A percentile compares a stretch with the other conserved stretches of the same genome.
These are phyloP conservation scores for Gymnoscopelus braueri DNA, from an alignment of 2,797 vertebrate genomes.

Conservation along the genomic window DNA sequence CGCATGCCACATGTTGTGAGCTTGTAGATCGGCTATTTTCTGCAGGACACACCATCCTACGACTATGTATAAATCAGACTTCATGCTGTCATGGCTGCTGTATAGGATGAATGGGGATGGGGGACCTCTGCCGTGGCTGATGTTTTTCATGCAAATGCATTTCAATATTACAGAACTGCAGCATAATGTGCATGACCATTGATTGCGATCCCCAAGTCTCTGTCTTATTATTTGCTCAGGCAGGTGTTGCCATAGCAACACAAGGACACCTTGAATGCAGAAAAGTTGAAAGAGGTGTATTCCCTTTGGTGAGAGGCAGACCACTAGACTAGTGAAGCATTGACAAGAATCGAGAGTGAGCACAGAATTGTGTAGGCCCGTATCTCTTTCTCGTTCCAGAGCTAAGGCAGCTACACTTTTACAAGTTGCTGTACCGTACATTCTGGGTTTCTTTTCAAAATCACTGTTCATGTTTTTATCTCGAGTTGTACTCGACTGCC, in stretches of 20 bases:
- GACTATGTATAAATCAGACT: too few species aligned
- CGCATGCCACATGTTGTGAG: too few species aligned
- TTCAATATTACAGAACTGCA: slow-evolving; percentile 18
- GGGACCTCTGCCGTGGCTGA: slow-evolving; percentile 11
- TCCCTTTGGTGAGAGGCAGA: slow-evolving; percentile 32
- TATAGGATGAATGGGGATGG: slow-evolving; percentile 8
- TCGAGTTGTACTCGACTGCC: slow-evolving; percentile 28
- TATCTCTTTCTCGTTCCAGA: slow-evolving; percentile 25
- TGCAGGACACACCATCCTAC: too few species aligned
- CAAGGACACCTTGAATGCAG: slow-evolving; percentile 53
- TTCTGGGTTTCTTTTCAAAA: slow-evolving; percentile 26
- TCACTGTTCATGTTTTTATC: slow-evolving; percentile 24
- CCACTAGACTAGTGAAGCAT: slow-evolving; percentile 52
- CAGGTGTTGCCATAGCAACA: slow-evolving; percentile 67
- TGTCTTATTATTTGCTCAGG: slow-evolving; percentile 63
- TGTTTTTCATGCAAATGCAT: neutral
- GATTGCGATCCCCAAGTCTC: slow-evolving; percentile 55
- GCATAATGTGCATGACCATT: slow-evolving; percentile 29
- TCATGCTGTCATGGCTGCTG: slow-evolving; percentile 10
- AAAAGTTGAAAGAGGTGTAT: slow-evolving; percentile 36
- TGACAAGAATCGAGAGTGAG: slow-evolving; percentile 52
- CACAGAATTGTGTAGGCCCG: neutral
- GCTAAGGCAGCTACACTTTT: slow-evolving; percentile 4
- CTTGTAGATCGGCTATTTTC: too few species aligned
- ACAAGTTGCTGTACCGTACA: too few species aligned